Evolutionary conservation across 2,113 vertebrate genomes (phyloP).

Genomic region (Spea bombifrons): DNA sequence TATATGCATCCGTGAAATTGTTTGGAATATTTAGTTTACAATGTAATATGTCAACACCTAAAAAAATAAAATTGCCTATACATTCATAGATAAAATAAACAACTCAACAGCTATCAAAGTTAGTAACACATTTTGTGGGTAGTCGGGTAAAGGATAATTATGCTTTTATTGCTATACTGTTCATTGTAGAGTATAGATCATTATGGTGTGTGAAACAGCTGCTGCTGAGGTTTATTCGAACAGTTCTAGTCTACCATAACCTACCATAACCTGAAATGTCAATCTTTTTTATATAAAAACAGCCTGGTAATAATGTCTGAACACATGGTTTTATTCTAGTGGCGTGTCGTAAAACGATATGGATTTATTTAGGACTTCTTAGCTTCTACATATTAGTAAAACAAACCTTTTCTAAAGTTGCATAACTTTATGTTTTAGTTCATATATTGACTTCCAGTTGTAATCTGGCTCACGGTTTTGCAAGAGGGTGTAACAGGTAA

Average conservation of each 20-base stretch:
- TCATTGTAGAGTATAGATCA: background rate
- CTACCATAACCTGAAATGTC: background rate
- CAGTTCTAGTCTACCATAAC: background rate
- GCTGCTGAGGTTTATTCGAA: background rate
- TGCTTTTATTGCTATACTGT: background rate
- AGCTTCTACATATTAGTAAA: background rate
- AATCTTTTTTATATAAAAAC: background rate
- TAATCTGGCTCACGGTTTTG: too few relatives aligned
- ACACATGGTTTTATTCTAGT: background rate
- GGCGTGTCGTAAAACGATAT: background rate
- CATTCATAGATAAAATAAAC: constrained; percentile 23
- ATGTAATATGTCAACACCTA: constrained; percentile 30
- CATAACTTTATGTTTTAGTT: too few relatives aligned
- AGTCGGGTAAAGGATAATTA: background rate
- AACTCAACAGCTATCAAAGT: background rate
- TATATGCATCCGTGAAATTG: constrained; percentile 14
- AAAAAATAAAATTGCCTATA: constrained; percentile 1
- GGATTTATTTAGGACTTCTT: background rate
- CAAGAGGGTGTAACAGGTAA: too few relatives aligned
- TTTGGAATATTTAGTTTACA: constrained; percentile 18
- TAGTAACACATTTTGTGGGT: background rate
- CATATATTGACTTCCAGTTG: too few relatives aligned
- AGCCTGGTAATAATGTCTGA: background rate
- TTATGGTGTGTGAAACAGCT: background rate
- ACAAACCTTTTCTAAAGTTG: background rate